Percentiles rank a stretch among this genome's conserved stretches.
Evolutionary conservation across 2,888 invertebrate genomes (phyloP).

Genomic region (Brachypalpus laphriformis): DNA sequence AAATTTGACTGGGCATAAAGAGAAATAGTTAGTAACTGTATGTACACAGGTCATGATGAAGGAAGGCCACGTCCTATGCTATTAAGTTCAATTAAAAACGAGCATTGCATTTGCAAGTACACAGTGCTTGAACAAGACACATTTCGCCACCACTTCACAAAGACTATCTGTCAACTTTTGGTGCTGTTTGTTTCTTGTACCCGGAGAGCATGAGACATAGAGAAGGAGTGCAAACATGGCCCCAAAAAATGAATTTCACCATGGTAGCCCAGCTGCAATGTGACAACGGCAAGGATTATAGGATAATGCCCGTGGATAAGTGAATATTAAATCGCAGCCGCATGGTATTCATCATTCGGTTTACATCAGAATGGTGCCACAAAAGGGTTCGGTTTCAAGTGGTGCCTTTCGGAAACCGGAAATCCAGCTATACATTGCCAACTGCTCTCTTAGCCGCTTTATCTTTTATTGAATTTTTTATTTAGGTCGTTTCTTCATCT

Average conservation of each 20-base stretch:
- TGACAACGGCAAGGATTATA: neutral
- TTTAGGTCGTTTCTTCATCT: neutral
- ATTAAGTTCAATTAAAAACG: constrained; percentile 36
- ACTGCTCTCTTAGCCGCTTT: neutral
- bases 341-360: neutral
- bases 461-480: neutral
- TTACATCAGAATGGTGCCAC: neutral
- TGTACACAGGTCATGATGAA: neutral
- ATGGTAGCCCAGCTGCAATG: neutral
- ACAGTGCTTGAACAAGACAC: constrained; percentile 42
- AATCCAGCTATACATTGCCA: neutral
- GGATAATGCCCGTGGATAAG: neutral
- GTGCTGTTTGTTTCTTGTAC: neutral
- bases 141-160: constrained; percentile 6
- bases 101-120: constrained; percentile 42
- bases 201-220: neutral
- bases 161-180: neutral
- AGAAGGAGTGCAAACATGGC: neutral
- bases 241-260: neutral
- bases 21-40: too few relatives aligned
- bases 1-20: constrained; percentile 1
- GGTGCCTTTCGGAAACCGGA: neutral
- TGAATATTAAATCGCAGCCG: neutral
- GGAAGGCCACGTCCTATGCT: neutral
- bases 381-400: neutral